phyloP scores from a whole-genome alignment of 2,113 vertebrate genomes.

The Collichthys lucidus region DNA sequence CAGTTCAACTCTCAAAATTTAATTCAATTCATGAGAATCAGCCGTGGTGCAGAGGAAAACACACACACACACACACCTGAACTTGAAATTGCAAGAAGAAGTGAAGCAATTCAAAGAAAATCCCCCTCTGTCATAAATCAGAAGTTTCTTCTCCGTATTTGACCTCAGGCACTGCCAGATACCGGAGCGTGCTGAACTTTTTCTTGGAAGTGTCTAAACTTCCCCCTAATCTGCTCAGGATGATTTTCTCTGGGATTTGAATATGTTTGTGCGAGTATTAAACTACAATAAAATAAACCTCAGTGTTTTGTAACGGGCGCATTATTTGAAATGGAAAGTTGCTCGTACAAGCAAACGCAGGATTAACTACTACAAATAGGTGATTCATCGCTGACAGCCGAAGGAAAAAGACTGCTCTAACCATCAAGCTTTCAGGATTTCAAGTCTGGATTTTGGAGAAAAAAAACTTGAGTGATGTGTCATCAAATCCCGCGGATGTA shows the following conservation, averaged over 20 bases:
- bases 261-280: background rate
- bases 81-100: slow-evolving; percentile 13
- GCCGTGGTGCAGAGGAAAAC: slow-evolving; percentile 12
- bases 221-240: slow-evolving; percentile 22
- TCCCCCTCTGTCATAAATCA: slow-evolving; percentile 32
- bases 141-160: background rate
- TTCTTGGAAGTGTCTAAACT: slow-evolving; percentile 43
- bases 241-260: slow-evolving; percentile 39
- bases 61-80: slow-evolving; percentile 9
- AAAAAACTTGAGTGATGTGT: too few relatives aligned
- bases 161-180: slow-evolving; percentile 32
- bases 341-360: background rate
- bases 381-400: background rate
- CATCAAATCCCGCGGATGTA: too few relatives aligned
- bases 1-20: slow-evolving; percentile 2
- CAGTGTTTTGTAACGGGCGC: background rate
- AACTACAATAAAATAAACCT: background rate
- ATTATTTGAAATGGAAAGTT: slow-evolving; percentile 5
- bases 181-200: background rate
- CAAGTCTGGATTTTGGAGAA: too few relatives aligned
- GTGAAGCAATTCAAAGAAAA: slow-evolving; percentile 44
- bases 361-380: background rate
- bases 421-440: background rate
- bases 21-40: slow-evolving; percentile 12
- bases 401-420: background rate